Base-by-base conservation (phyloP, 1,140 invertebrate species). In the Elymnias hypermnestra region DNA sequence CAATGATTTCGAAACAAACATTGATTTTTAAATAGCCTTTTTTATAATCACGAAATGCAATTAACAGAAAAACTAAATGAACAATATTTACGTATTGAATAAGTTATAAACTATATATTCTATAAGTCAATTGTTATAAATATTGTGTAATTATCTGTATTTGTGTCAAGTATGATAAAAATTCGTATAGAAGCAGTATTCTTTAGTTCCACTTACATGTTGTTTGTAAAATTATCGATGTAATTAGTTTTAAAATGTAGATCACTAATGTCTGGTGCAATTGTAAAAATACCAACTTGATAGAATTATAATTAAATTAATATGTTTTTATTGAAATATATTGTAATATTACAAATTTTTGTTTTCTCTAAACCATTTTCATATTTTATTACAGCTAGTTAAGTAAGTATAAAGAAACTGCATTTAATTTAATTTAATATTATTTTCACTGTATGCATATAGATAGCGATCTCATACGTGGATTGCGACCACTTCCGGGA, bases 291-390 rank as follows among this genome's bases (percentile, higher is more conserved):
- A 12, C 3, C 21, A 31, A 29, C 1, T 8, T 25, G 8, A 25
- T 13, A 7, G 29, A 41, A 29, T 41, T 18, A 5, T 29, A 29
- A 41, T 19, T 29, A 18, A 17, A 26, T 13, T 40, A 40, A 40
- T 40, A 31, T 29, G 19, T 39, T 39, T 39, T n/a, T 39, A 39
- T 39, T 29, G 25, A 41, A 41, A 29, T 41, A 41, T 21, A 41
- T 29, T 41, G 23, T 41, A 41, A 29, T 41, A 41, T 41, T 19
- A 29, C 18, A 19, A 17, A 8, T 28, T 18, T 19, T 21, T 29
- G 39, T 29, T 41, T 40, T 41, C 23, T n/a, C 10, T 26, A 2
- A 9, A 1, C 3, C n/a, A 1, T 9, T n/a, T 9, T 26, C 3
- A 26, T 26, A 25, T 25, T 25, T 12, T 28, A 9, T 2, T 3